Percentiles rank a stretch among this genome's conserved stretches.
These are phyloP conservation scores for Drosophila novamexicana DNA, from an alignment of 1,140 invertebrate species.

Conservation along the genomic window DNA sequence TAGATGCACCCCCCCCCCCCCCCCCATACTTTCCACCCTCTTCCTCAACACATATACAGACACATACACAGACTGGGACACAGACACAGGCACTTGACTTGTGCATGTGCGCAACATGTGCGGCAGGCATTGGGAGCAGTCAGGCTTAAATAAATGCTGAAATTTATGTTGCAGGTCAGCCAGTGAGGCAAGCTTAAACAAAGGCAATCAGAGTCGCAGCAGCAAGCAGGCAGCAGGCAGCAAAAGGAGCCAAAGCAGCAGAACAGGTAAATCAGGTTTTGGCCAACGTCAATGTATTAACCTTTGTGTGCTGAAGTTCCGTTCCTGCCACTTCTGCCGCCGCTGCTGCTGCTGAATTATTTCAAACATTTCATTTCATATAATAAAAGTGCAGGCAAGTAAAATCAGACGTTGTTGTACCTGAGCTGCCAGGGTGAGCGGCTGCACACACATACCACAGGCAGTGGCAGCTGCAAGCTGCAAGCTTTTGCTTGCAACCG, in stretches of 20 bases:
- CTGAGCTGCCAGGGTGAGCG: slow-evolving; percentile 3
- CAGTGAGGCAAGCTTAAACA: slow-evolving; percentile 35
- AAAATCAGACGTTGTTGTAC: slow-evolving; percentile 8
- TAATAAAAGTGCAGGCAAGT: slow-evolving; percentile 40
- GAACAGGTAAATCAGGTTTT: slow-evolving; percentile 81
- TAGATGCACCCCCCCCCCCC: too few relatives aligned
- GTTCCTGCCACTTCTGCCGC: slow-evolving; percentile 28
- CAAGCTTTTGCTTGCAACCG: slow-evolving; percentile 8
- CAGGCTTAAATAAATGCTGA: slow-evolving; percentile 61
- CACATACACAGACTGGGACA: background rate
- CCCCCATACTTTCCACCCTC: too few relatives aligned
- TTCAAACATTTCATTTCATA: slow-evolving; percentile 70
- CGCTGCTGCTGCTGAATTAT: slow-evolving; percentile 65
- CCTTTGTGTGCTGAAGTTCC: slow-evolving; percentile 54
- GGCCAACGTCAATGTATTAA: slow-evolving; percentile 74
- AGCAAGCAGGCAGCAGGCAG: background rate
- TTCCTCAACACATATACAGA: background rate
- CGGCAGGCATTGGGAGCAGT: slow-evolving; percentile 5
- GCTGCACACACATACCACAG: slow-evolving; percentile 1
- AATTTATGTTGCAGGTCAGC: slow-evolving; percentile 69
- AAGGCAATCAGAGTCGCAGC: slow-evolving; percentile 44
- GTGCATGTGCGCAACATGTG: slow-evolving; percentile 16
- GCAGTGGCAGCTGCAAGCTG: slow-evolving; percentile 30
- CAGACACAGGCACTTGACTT: slow-evolving; percentile 10
- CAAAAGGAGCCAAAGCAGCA: slow-evolving; percentile 41